Percentiles rank a stretch among this genome's conserved stretches.
phyloP scores from a whole-genome alignment of 2,113 vertebrate genomes.

The Recurvirostra avosetta region DNA sequence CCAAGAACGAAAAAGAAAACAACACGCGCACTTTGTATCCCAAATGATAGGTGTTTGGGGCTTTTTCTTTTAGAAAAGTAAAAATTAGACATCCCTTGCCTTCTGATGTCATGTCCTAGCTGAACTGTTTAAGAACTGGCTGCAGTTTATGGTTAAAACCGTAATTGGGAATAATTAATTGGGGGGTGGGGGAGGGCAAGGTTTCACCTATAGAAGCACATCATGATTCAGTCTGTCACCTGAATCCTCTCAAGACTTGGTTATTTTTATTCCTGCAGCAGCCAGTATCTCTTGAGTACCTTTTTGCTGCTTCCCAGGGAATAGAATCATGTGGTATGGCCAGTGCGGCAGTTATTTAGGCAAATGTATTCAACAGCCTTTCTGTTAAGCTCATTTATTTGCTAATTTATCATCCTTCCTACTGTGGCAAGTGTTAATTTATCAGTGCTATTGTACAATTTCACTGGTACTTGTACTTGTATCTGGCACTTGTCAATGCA shows the following conservation, averaged over 20 bases:
- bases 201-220: neutral
- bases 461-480: neutral
- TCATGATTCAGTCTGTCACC: neutral
- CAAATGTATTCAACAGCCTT: neutral
- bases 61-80: neutral
- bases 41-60: neutral
- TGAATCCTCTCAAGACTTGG: neutral
- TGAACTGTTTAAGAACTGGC: neutral
- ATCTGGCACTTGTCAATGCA: neutral
- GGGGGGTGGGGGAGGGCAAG: neutral
- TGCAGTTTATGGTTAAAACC: neutral
- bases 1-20: neutral
- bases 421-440: neutral
- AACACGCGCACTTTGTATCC: neutral
- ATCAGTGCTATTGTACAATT: neutral
- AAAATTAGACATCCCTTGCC: neutral
- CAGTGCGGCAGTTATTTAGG: neutral
- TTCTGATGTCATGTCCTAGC: neutral
- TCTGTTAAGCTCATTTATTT: neutral
- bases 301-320: neutral
- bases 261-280: neutral
- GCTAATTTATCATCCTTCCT: neutral
- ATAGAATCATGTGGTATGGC: neutral
- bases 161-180: neutral
- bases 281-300: neutral